A percentile compares a stretch with the other conserved stretches of the same genome.
These are phyloP conservation scores for Phylloscopus whistleri DNA, from an alignment of 2,113 vertebrate species.

Conservation along the genomic window DNA sequence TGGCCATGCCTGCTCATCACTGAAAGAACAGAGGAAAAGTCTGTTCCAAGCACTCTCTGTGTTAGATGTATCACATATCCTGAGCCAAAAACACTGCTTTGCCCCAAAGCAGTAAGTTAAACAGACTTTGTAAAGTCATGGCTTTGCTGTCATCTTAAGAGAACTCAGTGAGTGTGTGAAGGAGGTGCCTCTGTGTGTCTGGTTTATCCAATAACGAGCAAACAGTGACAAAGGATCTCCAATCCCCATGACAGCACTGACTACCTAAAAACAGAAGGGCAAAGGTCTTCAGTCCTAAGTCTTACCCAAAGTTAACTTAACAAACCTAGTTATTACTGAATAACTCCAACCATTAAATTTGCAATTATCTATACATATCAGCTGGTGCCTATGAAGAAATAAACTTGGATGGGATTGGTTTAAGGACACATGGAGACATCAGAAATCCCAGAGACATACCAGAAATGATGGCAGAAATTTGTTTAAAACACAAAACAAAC, in stretches of 20 bases:
- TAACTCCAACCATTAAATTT: background rate
- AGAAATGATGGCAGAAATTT: background rate
- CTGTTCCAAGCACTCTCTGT: background rate
- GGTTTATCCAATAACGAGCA: background rate
- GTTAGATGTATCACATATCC: background rate
- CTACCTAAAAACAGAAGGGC: background rate
- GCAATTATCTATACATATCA: background rate
- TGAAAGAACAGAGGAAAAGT: background rate
- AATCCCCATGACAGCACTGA: background rate
- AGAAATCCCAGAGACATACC: background rate
- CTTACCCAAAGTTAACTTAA: background rate
- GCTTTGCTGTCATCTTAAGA: background rate
- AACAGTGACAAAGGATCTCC: background rate
- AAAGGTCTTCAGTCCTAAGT: slow-evolving; percentile 18
- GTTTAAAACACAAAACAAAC: background rate
- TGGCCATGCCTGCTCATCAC: rapidly evolving
- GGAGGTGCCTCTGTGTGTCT: background rate
- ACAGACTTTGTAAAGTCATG: background rate
- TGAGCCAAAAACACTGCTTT: background rate
- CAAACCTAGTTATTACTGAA: background rate
- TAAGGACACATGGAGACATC: background rate
- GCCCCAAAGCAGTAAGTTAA: background rate
- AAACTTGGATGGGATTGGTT: background rate
- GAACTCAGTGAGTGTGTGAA: background rate
- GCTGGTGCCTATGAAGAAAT: background rate